Evolutionary conservation across 2,113 vertebrate genomes (phyloP).

Genomic region (Sarotherodon lohbergeri): DNA sequence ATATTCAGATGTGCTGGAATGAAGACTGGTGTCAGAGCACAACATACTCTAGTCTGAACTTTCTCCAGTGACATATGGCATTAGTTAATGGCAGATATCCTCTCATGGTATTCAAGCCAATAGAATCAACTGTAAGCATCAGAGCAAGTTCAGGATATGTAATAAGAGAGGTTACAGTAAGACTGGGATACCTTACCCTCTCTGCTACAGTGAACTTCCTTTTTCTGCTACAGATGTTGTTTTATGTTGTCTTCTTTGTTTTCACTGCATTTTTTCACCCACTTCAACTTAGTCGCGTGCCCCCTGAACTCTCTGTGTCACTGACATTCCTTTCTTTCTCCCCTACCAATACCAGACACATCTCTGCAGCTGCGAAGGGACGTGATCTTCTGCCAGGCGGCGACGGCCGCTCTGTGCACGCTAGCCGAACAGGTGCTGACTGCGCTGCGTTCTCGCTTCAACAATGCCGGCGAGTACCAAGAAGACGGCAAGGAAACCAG

Average conservation of each 20-base stretch:
- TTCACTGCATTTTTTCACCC: background rate
- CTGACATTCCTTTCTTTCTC: background rate
- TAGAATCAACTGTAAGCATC: background rate
- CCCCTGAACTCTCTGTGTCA: background rate
- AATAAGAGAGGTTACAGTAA: background rate
- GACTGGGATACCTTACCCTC: background rate
- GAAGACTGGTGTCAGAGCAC: background rate
- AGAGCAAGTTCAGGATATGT: background rate
- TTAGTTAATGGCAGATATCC: slow-evolving; percentile 20
- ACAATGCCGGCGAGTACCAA: slow-evolving; percentile 94
- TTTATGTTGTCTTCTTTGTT: background rate
- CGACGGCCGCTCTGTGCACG: slow-evolving; percentile 85
- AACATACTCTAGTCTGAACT: slow-evolving; percentile 11
- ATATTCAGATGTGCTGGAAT: background rate
- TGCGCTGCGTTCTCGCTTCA: slow-evolving; percentile 86
- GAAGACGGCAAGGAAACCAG: slow-evolving; percentile 94
- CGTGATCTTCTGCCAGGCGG: slow-evolving; percentile 90
- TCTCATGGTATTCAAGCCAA: background rate
- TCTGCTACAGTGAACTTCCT: background rate
- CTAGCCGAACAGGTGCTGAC: slow-evolving; percentile 90
- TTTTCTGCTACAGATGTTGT: background rate
- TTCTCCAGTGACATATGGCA: slow-evolving; percentile 24
- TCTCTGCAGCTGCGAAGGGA: slow-evolving; percentile 90
- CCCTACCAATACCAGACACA: slow-evolving; percentile 74
- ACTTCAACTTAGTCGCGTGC: background rate